Evolutionary conservation across 2,888 invertebrate species (phyloP), one percentile per base, ranked within the genome.

Genomic region (Megalurothrips usitatus): DNA sequence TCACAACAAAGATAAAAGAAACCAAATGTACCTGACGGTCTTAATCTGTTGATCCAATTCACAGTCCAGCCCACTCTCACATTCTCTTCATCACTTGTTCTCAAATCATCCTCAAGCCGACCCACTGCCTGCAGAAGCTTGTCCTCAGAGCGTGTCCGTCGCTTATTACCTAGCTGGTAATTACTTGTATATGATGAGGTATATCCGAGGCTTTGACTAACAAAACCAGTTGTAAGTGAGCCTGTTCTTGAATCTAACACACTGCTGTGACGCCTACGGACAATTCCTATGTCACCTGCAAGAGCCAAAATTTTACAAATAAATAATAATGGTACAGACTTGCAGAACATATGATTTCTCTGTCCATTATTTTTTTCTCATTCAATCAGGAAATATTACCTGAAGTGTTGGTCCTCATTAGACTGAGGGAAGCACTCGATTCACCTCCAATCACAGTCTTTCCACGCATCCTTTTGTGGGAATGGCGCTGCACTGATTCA

Each of bases 161-260:
- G 68, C 26, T 75, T 75, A 12, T 23, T 12, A 75, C 23, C 68
- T 0, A 75, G 68, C 23, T 26, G 68, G 26, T 75, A 75, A 2
- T 23, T 23, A 68, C n/a, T n/a, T 75, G 11, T 9, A 23, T 26
- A 75, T 26, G 68, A 8, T 12, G 68, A 12, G 23, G 68, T 23
- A 12, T 75, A 75, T 9, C 26, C 68, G 12, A 75, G 23, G 12
- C 68, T 75, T 26, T 75, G 68, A 2, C 23, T 23, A 10, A 75
- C 68, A 26, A 75, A 26, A 26, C 68, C 23, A 26, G 68, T 26
- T 23, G 68, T 10, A 12, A 75, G 26, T 1, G 68, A 75, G 23
- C 68, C 12, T 26, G 68, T 75, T 12, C 68, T 75, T 23, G 68
- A 75, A 75, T 75, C 68, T 75, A 75, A 75, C 23, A 75, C 68